A percentile compares a stretch with the other conserved stretches of the same genome.
These are phyloP conservation scores for Bombus sylvicola DNA, from an alignment of 1,140 invertebrate genomes.

Conservation along the genomic window DNA sequence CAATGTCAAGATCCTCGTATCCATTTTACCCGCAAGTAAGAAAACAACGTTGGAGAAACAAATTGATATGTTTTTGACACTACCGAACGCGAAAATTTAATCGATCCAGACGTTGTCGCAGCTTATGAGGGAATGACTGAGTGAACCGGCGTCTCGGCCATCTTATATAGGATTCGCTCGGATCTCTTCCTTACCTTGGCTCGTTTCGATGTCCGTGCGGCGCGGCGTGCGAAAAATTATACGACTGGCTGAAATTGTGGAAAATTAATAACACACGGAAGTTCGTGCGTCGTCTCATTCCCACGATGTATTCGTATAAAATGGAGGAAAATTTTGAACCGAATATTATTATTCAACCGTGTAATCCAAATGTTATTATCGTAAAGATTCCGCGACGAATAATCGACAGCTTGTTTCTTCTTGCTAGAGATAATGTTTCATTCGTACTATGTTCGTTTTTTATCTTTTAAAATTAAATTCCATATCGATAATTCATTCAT, in stretches of 20 bases:
- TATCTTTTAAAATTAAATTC: not conserved
- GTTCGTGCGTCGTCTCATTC: not conserved
- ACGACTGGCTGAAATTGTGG: not conserved
- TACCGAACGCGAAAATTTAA: conserved; percentile 38
- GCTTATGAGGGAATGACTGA: conserved; percentile 78
- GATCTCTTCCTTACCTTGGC: conserved; percentile 36
- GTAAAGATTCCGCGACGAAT: not conserved
- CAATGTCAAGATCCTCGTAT: conserved; percentile 50
- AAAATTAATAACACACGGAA: not conserved
- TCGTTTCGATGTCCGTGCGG: conserved; percentile 20
- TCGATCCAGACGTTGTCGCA: conserved; percentile 52
- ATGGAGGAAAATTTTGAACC: not conserved
- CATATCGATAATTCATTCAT: not conserved
- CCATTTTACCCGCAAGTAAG: conserved; percentile 38
- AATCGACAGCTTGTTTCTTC: too few relatives aligned
- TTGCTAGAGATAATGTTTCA: not conserved
- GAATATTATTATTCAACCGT: not conserved
- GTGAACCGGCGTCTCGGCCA: conserved; percentile 65
- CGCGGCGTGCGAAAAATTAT: conserved; percentile 26
- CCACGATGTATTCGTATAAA: not conserved
- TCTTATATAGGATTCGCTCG: conserved; percentile 79
- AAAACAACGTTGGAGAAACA: not conserved
- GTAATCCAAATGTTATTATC: not conserved
- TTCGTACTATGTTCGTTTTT: not conserved
- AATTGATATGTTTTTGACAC: conserved; percentile 22